A percentile compares a stretch with the other conserved stretches of the same genome.
These are phyloP conservation scores for Camptogramma bilineatum DNA, from an alignment of 2,888 invertebrate genomes.

Conservation along the genomic window DNA sequence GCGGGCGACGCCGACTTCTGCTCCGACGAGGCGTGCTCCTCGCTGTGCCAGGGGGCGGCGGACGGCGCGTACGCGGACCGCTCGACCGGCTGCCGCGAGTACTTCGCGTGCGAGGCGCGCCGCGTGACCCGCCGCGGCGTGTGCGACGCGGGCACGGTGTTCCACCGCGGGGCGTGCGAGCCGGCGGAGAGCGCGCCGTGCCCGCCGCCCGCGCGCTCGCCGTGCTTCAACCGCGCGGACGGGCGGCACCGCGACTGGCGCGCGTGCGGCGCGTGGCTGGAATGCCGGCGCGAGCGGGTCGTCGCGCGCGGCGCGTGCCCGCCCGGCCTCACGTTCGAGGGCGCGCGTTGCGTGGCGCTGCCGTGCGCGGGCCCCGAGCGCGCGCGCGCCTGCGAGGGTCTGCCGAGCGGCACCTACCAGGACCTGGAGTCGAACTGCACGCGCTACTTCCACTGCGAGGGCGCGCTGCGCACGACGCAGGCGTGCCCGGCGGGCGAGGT, in stretches of 20 bases:
- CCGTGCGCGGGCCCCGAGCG: conserved; percentile 78
- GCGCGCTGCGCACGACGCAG: conserved; percentile 68
- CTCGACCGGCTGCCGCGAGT: conserved; percentile 83
- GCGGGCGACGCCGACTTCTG: conserved; percentile 82
- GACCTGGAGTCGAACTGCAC: conserved; percentile 81
- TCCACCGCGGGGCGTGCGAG: conserved; percentile 82
- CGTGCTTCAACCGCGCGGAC: conserved; percentile 76
- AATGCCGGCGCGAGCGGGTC: conserved; percentile 77
- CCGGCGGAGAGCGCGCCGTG: conserved; percentile 73
- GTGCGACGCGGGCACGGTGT: conserved; percentile 82
- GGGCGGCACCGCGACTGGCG: conserved; percentile 78
- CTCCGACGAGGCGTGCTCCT: conserved; percentile 77
- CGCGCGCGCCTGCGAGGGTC: conserved; percentile 73
- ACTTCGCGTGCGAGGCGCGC: conserved; percentile 84
- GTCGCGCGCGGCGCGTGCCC: conserved; percentile 77
- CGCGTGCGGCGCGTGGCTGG: conserved; percentile 80
- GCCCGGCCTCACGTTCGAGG: conserved; percentile 79
- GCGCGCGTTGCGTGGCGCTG: conserved; percentile 72
- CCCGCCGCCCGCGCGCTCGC: conserved; percentile 74
- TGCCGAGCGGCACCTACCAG: conserved; percentile 84
- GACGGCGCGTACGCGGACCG: conserved; percentile 86
- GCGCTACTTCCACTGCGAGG: conserved; percentile 81
- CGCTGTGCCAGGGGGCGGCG: conserved; percentile 78
- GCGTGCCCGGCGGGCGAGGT: conserved; percentile 70
- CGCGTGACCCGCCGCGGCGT: conserved; percentile 83